Evolutionary conservation across 2,797 vertebrate species (phyloP).

Genomic region (Trachops cirrhosus): DNA sequence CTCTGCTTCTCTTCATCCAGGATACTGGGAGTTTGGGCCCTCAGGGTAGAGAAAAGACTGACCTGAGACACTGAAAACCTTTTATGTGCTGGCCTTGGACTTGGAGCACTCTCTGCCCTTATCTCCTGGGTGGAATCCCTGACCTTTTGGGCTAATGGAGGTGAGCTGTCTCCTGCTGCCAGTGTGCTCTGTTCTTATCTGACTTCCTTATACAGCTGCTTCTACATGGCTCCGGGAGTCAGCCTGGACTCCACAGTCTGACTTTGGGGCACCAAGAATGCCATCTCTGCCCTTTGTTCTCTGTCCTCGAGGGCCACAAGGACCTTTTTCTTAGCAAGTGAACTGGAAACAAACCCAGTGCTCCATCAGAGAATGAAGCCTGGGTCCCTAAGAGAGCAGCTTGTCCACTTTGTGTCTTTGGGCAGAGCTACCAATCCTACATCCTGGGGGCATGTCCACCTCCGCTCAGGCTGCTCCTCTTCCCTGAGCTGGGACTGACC

Average conservation of each 20-base stretch:
- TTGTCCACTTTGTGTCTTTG: not conserved
- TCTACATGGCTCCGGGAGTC: not conserved
- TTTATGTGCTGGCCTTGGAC: not conserved
- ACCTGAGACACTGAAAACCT: not conserved
- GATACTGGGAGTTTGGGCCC: not conserved
- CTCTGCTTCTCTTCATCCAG: not conserved
- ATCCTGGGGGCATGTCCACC: accelerated
- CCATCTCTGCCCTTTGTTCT: not conserved
- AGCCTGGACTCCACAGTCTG: not conserved
- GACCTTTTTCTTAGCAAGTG: not conserved
- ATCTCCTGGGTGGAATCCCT: not conserved
- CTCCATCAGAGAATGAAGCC: not conserved
- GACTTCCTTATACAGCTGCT: not conserved
- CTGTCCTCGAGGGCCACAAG: not conserved
- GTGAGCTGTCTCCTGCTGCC: not conserved
- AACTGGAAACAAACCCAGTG: not conserved
- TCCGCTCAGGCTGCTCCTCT: not conserved
- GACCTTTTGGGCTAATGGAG: not conserved
- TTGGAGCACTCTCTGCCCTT: not conserved
- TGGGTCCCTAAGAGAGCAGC: not conserved
- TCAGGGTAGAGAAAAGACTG: not conserved
- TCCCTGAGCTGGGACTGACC: not conserved
- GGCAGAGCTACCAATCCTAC: accelerated
- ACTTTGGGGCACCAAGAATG: not conserved
- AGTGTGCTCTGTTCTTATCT: not conserved